phyloP scores from a whole-genome alignment of 2,113 vertebrate species.

The Pyrgilauda ruficollis region DNA sequence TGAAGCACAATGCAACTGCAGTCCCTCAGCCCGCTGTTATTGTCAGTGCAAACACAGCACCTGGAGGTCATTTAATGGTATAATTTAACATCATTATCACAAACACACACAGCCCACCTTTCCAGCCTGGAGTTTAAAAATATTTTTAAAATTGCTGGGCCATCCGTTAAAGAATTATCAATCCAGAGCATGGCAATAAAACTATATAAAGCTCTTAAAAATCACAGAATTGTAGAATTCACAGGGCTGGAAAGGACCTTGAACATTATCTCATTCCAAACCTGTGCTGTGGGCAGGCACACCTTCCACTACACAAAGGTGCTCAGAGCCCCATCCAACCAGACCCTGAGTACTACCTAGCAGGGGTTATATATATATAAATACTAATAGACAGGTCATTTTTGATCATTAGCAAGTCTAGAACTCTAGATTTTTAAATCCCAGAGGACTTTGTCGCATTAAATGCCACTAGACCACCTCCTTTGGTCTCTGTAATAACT shows the following conservation, averaged over 20 bases:
- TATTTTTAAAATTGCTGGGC: not conserved
- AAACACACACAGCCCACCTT: not conserved
- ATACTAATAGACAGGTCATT: not conserved
- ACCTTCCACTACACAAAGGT: not conserved
- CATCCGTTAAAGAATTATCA: not conserved
- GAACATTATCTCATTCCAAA: not conserved
- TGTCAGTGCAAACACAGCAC: not conserved
- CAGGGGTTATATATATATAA: not conserved
- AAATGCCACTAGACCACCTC: not conserved
- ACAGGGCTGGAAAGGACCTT: not conserved
- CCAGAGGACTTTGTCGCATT: not conserved
- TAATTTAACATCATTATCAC: not conserved
- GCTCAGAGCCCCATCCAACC: not conserved
- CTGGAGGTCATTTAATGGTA: not conserved
- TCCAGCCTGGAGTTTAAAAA: not conserved
- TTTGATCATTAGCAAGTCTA: not conserved
- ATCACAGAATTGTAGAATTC: not conserved
- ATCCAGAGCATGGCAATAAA: not conserved
- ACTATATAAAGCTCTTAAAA: not conserved
- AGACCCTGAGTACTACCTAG: not conserved
- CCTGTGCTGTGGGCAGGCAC: not conserved
- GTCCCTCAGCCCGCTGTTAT: not conserved
- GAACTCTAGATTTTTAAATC: not conserved
- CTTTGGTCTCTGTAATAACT: not conserved
- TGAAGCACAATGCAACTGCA: fast-evolving